Percentiles rank a stretch among this genome's conserved stretches.
Evolutionary conservation across 2,113 vertebrate species (phyloP).

Genomic region (Zosterops hypoxanthus): DNA sequence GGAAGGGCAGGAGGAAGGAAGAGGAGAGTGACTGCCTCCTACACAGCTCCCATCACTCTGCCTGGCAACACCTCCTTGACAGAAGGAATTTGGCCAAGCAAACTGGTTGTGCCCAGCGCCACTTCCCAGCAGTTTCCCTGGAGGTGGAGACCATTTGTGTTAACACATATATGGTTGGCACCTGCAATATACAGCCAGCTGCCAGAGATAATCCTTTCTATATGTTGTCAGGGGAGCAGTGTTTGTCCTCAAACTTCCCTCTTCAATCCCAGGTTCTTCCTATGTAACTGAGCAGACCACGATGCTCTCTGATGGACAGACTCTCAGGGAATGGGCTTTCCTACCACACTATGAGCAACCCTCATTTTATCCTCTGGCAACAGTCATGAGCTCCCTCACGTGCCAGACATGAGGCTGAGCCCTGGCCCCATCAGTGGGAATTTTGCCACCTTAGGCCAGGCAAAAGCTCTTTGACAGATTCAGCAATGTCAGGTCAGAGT

Average conservation of each 20-base stretch:
- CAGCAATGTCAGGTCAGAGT: neutral
- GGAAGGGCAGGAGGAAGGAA: neutral
- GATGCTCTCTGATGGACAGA: rapidly evolving
- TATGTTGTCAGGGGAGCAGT: rapidly evolving
- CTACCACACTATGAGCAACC: rapidly evolving
- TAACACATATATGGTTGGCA: neutral
- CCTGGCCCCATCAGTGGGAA: neutral
- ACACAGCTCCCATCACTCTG: neutral
- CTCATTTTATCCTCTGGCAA: neutral
- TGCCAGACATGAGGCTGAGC: neutral
- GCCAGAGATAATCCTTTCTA: neutral
- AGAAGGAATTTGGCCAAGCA: neutral
- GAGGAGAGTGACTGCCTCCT: neutral
- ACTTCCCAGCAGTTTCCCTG: neutral
- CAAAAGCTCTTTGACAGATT: neutral
- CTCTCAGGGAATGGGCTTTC: neutral
- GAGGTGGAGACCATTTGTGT: neutral
- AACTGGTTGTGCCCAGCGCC: neutral
- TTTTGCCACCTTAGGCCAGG: neutral
- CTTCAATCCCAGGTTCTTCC: neutral
- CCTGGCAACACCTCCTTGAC: neutral
- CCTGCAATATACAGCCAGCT: neutral
- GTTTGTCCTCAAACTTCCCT: neutral
- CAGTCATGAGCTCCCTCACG: neutral
- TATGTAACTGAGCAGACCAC: neutral